phyloP scores from a whole-genome alignment of 2,797 vertebrate genomes.

The Sparidentex hasta region DNA sequence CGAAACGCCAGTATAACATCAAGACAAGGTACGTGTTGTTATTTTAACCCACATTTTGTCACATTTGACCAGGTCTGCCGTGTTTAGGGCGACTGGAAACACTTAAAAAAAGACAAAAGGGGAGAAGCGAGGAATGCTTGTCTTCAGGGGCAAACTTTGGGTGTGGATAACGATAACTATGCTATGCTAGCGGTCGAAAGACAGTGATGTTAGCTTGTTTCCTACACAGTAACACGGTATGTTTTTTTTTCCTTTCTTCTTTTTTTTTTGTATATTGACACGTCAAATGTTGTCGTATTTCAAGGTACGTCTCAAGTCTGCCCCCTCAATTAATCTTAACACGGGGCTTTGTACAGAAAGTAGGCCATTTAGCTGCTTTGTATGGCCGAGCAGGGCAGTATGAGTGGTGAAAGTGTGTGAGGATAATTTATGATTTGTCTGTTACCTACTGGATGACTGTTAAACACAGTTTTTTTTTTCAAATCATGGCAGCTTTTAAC shows the following conservation, averaged over 20 bases:
- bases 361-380: constrained; percentile 49
- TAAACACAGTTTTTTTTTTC: not conserved
- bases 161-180: constrained; percentile 57
- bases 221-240: rapidly evolving
- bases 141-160: constrained; percentile 65
- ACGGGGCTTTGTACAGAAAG: constrained; percentile 31
- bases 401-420: not conserved
- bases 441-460: not conserved
- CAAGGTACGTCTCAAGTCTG: too few relatives aligned
- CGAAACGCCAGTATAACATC: not conserved
- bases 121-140: constrained; percentile 48
- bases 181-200: not conserved
- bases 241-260: too few relatives aligned
- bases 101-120: constrained; percentile 14
- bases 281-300: not conserved
- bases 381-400: not conserved
- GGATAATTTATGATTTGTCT: not conserved
- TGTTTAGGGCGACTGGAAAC: not conserved
- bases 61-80: not conserved
- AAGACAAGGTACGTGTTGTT: constrained; percentile 58
- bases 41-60: not conserved
- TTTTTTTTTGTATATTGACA: too few relatives aligned
- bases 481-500: not conserved
- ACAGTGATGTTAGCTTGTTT: too few relatives aligned
- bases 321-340: not conserved